Evolutionary conservation across 2,888 invertebrate genomes (phyloP).

Genomic region (Protodeltote pygarga): DNA sequence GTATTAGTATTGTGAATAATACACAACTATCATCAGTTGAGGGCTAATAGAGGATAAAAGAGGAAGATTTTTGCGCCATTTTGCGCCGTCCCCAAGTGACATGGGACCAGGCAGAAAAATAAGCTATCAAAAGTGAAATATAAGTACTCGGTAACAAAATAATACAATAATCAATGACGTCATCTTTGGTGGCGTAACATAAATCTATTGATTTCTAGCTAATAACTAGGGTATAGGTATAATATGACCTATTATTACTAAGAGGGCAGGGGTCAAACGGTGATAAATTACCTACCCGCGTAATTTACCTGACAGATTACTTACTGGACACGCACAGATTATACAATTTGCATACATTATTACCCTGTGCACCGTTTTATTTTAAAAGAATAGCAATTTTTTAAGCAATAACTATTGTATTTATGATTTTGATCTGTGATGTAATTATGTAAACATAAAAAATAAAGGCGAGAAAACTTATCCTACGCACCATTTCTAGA

Average conservation of each 20-base stretch:
- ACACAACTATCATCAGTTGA: too few relatives aligned
- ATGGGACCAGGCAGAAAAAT: too few relatives aligned
- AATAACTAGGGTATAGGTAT: too few relatives aligned
- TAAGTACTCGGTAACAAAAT: neutral
- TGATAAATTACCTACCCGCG: conserved; percentile 46
- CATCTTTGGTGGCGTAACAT: conserved; percentile 16
- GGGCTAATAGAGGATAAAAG: too few relatives aligned
- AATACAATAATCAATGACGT: conserved; percentile 9
- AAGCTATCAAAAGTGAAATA: too few relatives aligned
- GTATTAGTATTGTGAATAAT: too few relatives aligned
- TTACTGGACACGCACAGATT: conserved; percentile 38
- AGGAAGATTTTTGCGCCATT: too few relatives aligned
- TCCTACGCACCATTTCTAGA: conserved; percentile 30
- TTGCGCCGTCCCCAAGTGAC: too few relatives aligned
- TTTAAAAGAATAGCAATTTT: neutral
- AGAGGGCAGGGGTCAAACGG: conserved; percentile 39
- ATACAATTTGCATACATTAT: conserved; percentile 50
- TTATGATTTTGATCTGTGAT: too few relatives aligned
- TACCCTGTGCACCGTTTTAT: conserved; percentile 11
- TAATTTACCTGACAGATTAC: conserved; percentile 40
- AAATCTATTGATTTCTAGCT: conserved; percentile 7
- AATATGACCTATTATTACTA: conserved; percentile 31
- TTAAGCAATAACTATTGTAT: too few relatives aligned
- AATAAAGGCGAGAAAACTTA: conserved; percentile 10
- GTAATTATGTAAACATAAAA: neutral